These are phyloP conservation scores for Pantherophis vulpinus DNA, from an alignment of 2,797 vertebrate genomes.

Conservation along the genomic window DNA sequence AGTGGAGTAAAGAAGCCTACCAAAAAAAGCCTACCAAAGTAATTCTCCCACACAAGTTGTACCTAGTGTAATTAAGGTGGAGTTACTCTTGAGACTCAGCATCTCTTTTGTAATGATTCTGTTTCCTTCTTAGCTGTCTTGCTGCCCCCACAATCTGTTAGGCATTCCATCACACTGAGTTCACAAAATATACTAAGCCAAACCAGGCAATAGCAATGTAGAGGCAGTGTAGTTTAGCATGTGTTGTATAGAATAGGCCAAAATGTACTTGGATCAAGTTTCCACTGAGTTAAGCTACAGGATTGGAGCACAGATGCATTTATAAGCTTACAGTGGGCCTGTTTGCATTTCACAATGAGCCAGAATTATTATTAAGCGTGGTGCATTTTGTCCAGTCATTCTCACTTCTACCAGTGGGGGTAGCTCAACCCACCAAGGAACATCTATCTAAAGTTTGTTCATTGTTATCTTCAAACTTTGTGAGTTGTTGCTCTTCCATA, in stretches of 20 bases:
- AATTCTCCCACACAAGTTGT: not conserved
- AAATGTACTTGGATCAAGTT: not conserved
- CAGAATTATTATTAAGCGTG: not conserved
- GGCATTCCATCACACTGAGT: not conserved
- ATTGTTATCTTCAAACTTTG: not conserved
- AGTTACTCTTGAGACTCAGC: not conserved
- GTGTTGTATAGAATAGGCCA: not conserved
- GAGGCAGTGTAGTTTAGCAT: not conserved
- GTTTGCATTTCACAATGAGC: not conserved
- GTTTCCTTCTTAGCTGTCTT: not conserved
- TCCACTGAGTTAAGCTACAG: not conserved
- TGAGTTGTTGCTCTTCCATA: not conserved
- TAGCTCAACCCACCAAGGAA: not conserved
- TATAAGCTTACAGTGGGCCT: not conserved
- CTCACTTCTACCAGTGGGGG: not conserved
- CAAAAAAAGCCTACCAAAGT: not conserved
- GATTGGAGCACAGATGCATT: not conserved
- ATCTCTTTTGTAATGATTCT: not conserved
- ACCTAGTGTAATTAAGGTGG: not conserved
- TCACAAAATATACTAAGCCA: not conserved
- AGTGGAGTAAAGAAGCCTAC: not conserved
- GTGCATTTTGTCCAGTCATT: not conserved
- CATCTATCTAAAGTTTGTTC: not conserved
- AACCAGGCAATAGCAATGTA: not conserved
- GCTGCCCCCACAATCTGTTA: not conserved